Evolutionary conservation across 35 echinoderm and acorn worm genomes (phyloP).

Genomic region (Acanthaster planci): DNA sequence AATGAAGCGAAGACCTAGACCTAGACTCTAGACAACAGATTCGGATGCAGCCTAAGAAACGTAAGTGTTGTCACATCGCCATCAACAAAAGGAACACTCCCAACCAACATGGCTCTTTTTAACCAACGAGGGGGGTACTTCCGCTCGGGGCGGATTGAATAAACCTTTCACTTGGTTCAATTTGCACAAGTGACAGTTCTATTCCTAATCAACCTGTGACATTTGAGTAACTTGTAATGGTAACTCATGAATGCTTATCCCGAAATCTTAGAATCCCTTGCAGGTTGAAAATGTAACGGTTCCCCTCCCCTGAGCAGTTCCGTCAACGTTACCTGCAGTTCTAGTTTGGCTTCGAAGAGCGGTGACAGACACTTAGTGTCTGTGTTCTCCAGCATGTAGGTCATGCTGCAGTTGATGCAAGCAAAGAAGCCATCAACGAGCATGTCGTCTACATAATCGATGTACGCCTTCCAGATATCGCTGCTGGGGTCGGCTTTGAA

Average conservation of each 20-base stretch:
- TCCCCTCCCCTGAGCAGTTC: background rate
- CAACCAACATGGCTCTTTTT: too few relatives aligned
- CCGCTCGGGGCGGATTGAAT: too few relatives aligned
- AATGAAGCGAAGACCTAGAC: too few relatives aligned
- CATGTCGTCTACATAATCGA: slow-evolving; percentile 98
- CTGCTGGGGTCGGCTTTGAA: slow-evolving; percentile 77
- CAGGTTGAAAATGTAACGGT: background rate
- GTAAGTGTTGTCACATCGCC: too few relatives aligned
- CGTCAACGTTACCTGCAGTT: slow-evolving; percentile 65
- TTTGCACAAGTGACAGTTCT: too few relatives aligned
- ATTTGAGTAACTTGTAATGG: background rate
- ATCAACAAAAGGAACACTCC: too few relatives aligned
- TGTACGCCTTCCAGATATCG: slow-evolving; percentile 93
- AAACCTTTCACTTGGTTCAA: too few relatives aligned
- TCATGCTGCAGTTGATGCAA: slow-evolving; percentile 94
- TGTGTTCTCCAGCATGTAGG: slow-evolving; percentile 97
- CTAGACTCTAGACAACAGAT: too few relatives aligned
- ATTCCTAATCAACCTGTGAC: too few relatives aligned
- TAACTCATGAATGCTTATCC: background rate
- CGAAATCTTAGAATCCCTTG: too few relatives aligned
- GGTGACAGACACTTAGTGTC: slow-evolving; percentile 69
- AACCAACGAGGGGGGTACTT: too few relatives aligned
- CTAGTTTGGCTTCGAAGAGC: slow-evolving; percentile 88
- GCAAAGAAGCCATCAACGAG: slow-evolving; percentile 95
- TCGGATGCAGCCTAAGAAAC: too few relatives aligned